Evolutionary conservation across 2,888 invertebrate genomes (phyloP).

Genomic region (Zaprionus obscuricornis): DNA sequence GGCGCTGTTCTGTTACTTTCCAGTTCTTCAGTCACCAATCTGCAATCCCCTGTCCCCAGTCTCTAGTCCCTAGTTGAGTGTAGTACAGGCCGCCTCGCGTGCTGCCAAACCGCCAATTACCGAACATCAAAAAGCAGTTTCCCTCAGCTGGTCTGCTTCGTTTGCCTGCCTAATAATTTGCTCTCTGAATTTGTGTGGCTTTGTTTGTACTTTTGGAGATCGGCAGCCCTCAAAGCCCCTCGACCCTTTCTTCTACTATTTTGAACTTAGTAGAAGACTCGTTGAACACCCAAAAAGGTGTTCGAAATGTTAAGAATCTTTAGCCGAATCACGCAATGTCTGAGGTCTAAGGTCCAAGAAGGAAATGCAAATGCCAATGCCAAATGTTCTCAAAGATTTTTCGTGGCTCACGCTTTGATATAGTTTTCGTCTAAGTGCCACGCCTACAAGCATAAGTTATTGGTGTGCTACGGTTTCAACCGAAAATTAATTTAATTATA

Average conservation of each 20-base stretch:
- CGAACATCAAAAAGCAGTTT: constrained; percentile 77
- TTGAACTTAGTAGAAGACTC: constrained; percentile 11
- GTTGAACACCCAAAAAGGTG: constrained; percentile 74
- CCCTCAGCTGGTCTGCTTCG: constrained; percentile 50
- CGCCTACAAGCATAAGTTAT: constrained; percentile 36
- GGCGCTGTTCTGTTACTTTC: constrained; percentile 30
- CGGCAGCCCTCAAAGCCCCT: constrained; percentile 5
- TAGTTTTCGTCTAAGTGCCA: constrained; percentile 49
- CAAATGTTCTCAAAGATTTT: constrained; percentile 50
- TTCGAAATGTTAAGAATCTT: constrained; percentile 69
- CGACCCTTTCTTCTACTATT: constrained; percentile 12
- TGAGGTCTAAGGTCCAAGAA: constrained; percentile 24
- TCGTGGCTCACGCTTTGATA: constrained; percentile 66
- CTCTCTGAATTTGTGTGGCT: constrained; percentile 69
- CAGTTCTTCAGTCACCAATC: too few relatives aligned
- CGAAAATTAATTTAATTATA: constrained; percentile 72
- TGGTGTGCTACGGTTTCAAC: constrained; percentile 20
- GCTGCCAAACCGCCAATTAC: constrained; percentile 78
- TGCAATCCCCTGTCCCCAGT: too few relatives aligned
- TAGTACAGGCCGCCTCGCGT: constrained; percentile 62
- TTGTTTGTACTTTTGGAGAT: constrained; percentile 60
- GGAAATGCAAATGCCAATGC: constrained; percentile 55
- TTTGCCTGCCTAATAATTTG: constrained; percentile 66
- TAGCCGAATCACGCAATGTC: constrained; percentile 66
- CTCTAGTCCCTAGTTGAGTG: constrained; percentile 29